Evolutionary conservation across 2,888 invertebrate genomes (phyloP), one percentile per base, ranked within the genome.

Genomic region (Apomyelois bistriatella): DNA sequence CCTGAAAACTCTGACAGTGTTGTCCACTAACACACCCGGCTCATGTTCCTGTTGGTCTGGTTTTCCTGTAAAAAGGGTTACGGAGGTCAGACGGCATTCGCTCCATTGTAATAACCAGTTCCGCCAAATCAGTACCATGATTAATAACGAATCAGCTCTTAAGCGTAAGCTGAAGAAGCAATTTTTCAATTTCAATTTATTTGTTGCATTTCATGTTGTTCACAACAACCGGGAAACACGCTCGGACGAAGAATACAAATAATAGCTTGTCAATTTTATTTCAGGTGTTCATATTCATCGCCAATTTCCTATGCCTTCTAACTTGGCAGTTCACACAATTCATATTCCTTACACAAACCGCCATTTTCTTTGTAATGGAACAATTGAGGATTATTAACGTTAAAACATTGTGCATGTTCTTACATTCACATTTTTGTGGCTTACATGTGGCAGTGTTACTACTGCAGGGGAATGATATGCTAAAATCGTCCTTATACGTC

Each of bases 291-390:
- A 77, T 87, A 1, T 79, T 87, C 61, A 58, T 83, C 0, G 54
- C 87, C 0, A 89, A 88, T 71, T 79, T 82, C 51, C 62, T 91
- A 0, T 92, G 92, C 57, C 76, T 93, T 0, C 74, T 93, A 0
- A 92, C 92, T 62, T 95, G 96, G 94, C 95, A 97, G 81, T 96
- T 97, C 86, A 93, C 96, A 0, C 96, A 96, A 66, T 95, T 97
- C 69, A 93, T 96, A 53, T 93, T 96, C 64, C 89, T 94, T 3
- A 95, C 95, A 0, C 96, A 97, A 77, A 90, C 94, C 0, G 79
- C 94, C 4, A 94, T 95, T 3, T 90, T 97, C 59, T 94, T 95
- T 66, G 83, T 93, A 1, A 92, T 94, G 61, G 95, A 94, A 66
- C 93, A 93, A 69, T 66, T 93, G 0, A 82, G 79, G 38, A 82